Base-by-base conservation (phyloP, 1,140 invertebrate genomes). In the Ceratina japonica region DNA sequence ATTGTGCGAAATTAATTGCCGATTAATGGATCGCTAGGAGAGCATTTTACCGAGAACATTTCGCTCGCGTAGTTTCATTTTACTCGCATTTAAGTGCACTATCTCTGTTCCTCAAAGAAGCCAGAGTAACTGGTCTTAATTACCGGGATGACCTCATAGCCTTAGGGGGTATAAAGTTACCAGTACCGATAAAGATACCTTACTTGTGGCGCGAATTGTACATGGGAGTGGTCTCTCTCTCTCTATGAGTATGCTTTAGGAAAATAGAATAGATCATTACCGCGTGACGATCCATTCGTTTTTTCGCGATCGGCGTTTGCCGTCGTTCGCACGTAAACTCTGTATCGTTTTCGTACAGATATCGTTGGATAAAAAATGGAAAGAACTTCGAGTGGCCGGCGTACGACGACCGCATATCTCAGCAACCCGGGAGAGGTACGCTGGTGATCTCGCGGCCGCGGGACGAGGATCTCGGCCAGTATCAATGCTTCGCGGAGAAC, bases 401-500 rank as follows among this genome's bases (percentile, higher is more conserved):
- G 1, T 98, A 98, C 90, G 97, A 98, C 89, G 96, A 98, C 84
- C 95, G 98, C 82, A 98, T 99, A 89, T 96, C 96, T 1, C 97
- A 98, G 89, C 97, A 98, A 85, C 96, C 97, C 0, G 97, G 97
- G 1, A 93, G 97, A 82, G 98, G 98, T 73, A 98, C 98, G 0
- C 92, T 99, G 15, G 96, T 98, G 7, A 97, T 99, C 72, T 96
- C 97, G 54, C 94, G 94, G 81, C 98, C 98, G 0, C 93, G 95
- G 71, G 96, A 98, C 86, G 98, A 98, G 89, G 98, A 99, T 92
- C 93, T 98, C 44, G 98, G 98, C 49, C 96, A 99, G 85, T 99
- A 99, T 92, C 98, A 99, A 90, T 99, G 99, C 93, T 98, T 98
- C 91, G 98, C 98, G 0, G 94, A 95, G 86, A 99, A 99, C 90